These are phyloP conservation scores for Neolamprologus devosi DNA, from an alignment of 2,113 vertebrate genomes.

Conservation along the genomic window DNA sequence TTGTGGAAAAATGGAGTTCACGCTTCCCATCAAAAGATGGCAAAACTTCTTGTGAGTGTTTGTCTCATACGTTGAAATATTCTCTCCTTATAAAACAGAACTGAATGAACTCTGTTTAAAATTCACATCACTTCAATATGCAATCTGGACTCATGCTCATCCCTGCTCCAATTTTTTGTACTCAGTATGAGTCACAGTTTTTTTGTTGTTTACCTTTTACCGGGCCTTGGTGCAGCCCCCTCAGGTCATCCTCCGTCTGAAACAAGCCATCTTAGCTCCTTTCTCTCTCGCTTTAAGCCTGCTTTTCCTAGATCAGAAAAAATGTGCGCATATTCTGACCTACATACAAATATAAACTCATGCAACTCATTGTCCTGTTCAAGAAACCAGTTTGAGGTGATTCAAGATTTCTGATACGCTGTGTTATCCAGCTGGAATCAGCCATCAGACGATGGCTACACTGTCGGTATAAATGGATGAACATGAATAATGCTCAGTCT, in stretches of 20 bases:
- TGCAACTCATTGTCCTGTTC: not conserved
- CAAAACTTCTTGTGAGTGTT: not conserved
- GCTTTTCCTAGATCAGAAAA: not conserved
- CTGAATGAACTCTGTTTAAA: not conserved
- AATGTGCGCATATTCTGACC: not conserved
- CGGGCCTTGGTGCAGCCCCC: not conserved
- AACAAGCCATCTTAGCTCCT: not conserved
- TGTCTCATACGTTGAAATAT: not conserved
- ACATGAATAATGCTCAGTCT: not conserved
- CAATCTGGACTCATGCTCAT: not conserved
- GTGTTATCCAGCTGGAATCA: not conserved
- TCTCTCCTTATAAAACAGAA: not conserved
- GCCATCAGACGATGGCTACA: not conserved
- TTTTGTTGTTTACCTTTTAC: not conserved
- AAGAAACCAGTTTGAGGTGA: not conserved
- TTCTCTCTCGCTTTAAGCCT: not conserved
- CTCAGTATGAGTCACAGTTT: not conserved
- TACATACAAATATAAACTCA: not conserved
- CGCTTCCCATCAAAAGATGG: not conserved
- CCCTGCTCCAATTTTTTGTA: not conserved
- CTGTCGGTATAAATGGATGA: not conserved
- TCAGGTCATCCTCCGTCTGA: not conserved
- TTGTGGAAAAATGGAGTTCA: not conserved
- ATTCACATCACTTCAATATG: not conserved
- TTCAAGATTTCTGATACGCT: fast-evolving